Conservation (phyloP, 30 jellyfish, hydroid and myxozoan species). For the Pelagia noctiluca region DNA sequence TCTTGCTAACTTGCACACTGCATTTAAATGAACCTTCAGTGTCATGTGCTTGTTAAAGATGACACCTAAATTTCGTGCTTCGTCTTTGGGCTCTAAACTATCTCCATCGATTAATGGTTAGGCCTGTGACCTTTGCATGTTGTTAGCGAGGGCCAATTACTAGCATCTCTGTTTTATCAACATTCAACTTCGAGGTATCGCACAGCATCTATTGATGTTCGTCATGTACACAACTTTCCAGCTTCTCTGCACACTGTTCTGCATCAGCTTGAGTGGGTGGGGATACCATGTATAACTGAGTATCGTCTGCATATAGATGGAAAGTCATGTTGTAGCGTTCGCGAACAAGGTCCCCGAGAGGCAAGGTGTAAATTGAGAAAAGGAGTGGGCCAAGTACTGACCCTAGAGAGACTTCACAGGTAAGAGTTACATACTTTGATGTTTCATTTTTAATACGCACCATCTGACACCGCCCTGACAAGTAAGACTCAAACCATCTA, state of each 20-base stretch:
- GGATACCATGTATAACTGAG: slow-evolving; percentile 50
- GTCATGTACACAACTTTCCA: slow-evolving; percentile 57
- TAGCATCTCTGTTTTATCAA: slow-evolving; percentile 57
- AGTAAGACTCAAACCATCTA: slow-evolving; percentile 49
- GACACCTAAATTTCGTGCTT: slow-evolving; percentile 57
- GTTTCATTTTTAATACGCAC: slow-evolving; percentile 40
- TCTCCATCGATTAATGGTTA: slow-evolving; percentile 62
- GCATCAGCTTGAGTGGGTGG: slow-evolving; percentile 69
- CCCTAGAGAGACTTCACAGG: slow-evolving; percentile 59
- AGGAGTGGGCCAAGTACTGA: slow-evolving; percentile 65
- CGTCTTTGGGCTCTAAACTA: slow-evolving; percentile 57
- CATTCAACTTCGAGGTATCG: slow-evolving; percentile 49
- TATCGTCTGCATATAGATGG: slow-evolving; percentile 62
- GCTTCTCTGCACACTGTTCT: slow-evolving; percentile 52
- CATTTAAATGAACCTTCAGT: slow-evolving; percentile 34
- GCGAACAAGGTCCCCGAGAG: slow-evolving; percentile 60
- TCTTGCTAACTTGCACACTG: slow-evolving; percentile 39
- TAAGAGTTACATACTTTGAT: slow-evolving; percentile 52
- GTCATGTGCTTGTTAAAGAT: slow-evolving; percentile 48
- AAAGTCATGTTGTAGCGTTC: slow-evolving; percentile 53
- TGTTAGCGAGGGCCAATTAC: slow-evolving; percentile 69
- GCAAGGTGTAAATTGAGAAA: slow-evolving; percentile 47
- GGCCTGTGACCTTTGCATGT: slow-evolving; percentile 66
- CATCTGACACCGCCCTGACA: slow-evolving; percentile 48
- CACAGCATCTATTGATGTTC: slow-evolving; percentile 55